Base-by-base conservation (phyloP, 1,140 invertebrate genomes). In the Penaeus vannamei region DNA sequence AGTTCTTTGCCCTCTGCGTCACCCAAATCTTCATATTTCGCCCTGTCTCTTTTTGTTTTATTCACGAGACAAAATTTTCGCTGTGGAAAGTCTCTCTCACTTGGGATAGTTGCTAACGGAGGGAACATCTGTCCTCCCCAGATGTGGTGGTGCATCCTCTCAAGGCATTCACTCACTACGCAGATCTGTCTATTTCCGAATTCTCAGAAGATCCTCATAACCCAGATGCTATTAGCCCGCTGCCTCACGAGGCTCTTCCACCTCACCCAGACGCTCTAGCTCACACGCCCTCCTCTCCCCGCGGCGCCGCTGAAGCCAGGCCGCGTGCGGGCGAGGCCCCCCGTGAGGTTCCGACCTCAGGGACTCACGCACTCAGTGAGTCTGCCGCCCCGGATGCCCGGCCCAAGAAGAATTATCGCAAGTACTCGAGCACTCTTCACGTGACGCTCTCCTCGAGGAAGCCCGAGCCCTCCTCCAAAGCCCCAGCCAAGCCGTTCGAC, bases 91-190 rank as follows among this genome's bases (percentile, higher is more conserved):
- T 53, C 10, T 53, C 42, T 46, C 17, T 53, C 53, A 53, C 53
- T 53, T 53, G 53, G 53, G 53, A 53, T 53, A 53, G 53, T 42
- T 85, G 53, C 84, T 89, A 89, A 89, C 46, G 60, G 87, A 89
- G 87, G 86, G 82, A 89, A 85, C 82, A 69, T 81, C 77, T 86
- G 79, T 90, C 82, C 86, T 64, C 85, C 85, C 46, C 91, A 91
- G 91, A 91, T 85, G 91, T 91, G 80, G 88, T 90, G 83, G 89
- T 91, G 61, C 91, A 91, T 81, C 89, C 91, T 85, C 79, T 91
- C 83, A 90, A 90, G 82, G 88, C 91, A 88, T 90, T 85, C 86
- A 84, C 87, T 76, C 85, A 84, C 86, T 80, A 87, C 64, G 90
- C 87, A 66, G 91, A 91, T 42, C 86, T 89, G 62, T 90, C 61